Evolutionary conservation across 2,113 vertebrate species (phyloP), one percentile per base, ranked within the genome.

Genomic region (Prietella phreatophila): DNA sequence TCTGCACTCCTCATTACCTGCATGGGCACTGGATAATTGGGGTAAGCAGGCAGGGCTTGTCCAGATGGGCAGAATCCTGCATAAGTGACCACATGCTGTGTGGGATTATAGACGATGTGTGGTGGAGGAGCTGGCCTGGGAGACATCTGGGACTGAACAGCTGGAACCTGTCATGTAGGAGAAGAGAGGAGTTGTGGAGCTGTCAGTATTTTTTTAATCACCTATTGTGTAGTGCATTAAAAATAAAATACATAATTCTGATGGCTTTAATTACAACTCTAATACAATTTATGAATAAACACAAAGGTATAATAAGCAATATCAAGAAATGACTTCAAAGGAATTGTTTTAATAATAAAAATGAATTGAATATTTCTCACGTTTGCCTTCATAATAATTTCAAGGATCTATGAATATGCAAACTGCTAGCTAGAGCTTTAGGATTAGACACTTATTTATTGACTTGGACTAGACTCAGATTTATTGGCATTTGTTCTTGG

Each of bases 41-140:
- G 95, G 89, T 97, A 97, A 0, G 96, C 92, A 0, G 97, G 96
- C 55, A 97, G 92, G 0, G 94, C 27, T 42, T 95, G 93, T 0
- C 95, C 91, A 0, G 95, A 89, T 0, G 95, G 95, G 86, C 95
- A 96, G 92, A 97, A 97, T 2, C 97, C 95, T 0, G 96, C 25
- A 0, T 96, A 97, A 3, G 96, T 96, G 89, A 98, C 91, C 92
- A 97, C 94, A 92, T 99, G 97, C 92, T 97, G 97, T 5, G 95
- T 94, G 0, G 97, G 97, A 90, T 97, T 97, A 93, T 97, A 98
- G 67, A 98, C 93, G 90, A 96, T 96, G 93, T 97, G 97, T 61
- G 97, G 97, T 0, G 96, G 94, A 0, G 95, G 91, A 0, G 95
- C 89, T 0, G 95, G 94, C 88, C 95, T 94, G 20, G 94, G 94